Conservation (phyloP, 2,797 vertebrate species). For the Betta splendens region DNA sequence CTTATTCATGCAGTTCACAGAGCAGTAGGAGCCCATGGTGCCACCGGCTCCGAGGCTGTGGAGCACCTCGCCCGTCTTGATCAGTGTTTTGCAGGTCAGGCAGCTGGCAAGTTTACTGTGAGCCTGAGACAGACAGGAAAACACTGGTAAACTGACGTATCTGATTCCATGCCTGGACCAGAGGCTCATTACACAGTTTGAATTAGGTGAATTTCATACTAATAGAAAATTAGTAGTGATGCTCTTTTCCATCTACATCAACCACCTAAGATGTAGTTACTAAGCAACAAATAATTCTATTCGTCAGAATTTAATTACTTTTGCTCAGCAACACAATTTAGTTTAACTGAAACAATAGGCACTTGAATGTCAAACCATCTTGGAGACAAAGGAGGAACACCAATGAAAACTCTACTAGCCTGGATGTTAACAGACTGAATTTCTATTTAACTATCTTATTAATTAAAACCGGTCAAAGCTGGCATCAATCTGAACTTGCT, state of each 20-base stretch:
- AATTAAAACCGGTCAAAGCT: too few species aligned
- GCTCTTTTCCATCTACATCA: background rate
- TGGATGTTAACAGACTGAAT: background rate
- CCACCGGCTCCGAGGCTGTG: constrained; percentile 91
- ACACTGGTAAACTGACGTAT: constrained; percentile 1
- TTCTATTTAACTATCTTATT: background rate
- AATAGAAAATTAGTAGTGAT: background rate
- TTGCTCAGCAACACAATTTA: constrained; percentile 21
- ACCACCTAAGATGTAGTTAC: constrained; percentile 28
- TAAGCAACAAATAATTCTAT: constrained; percentile 36
- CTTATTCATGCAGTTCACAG: constrained; percentile 95
- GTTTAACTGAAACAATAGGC: background rate
- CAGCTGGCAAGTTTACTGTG: constrained; percentile 93
- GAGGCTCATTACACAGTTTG: background rate
- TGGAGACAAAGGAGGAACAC: background rate
- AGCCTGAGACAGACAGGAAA: constrained; percentile 79
- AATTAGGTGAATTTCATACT: background rate
- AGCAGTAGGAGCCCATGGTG: constrained; percentile 95
- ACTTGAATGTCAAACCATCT: background rate
- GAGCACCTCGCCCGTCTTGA: constrained; percentile 94
- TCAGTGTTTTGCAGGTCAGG: constrained; percentile 92
- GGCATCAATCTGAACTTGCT: too few species aligned
- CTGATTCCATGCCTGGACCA: background rate
- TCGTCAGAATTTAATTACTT: constrained; percentile 10
- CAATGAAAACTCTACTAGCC: too few species aligned